Percentiles rank a stretch among this genome's conserved stretches.
phyloP scores from a whole-genome alignment of 2,888 invertebrate genomes.

The Scaptomyza caliginosa region DNA sequence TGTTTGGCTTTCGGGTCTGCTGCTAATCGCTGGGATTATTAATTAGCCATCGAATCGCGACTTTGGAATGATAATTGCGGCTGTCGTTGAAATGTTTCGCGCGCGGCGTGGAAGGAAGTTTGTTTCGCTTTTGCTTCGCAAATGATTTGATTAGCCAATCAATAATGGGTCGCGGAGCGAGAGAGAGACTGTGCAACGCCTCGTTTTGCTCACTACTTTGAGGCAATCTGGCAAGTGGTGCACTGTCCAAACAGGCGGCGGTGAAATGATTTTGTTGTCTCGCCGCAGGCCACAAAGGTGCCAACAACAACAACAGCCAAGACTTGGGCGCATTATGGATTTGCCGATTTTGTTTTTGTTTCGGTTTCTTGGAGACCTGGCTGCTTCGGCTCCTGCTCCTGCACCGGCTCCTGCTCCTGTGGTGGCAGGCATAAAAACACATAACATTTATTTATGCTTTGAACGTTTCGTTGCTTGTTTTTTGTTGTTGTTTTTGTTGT shows the following conservation, averaged over 20 bases:
- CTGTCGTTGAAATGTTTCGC: slow-evolving; percentile 53
- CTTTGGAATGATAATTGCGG: slow-evolving; percentile 75
- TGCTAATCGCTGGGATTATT: slow-evolving; percentile 74
- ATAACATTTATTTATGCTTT: slow-evolving; percentile 77
- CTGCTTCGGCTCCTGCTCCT: neutral
- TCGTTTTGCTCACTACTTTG: neutral
- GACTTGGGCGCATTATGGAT: slow-evolving; percentile 79
- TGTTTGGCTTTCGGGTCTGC: slow-evolving; percentile 8
- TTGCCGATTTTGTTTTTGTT: slow-evolving; percentile 54
- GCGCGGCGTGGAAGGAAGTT: neutral
- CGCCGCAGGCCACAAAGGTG: slow-evolving; percentile 83
- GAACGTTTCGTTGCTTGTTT: slow-evolving; percentile 42
- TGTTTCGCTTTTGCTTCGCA: slow-evolving; percentile 42
- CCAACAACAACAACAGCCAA: slow-evolving; percentile 77
- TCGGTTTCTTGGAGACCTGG: slow-evolving; percentile 5
- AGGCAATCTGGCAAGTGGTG: slow-evolving; percentile 39
- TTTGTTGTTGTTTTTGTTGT: slow-evolving; percentile 15
- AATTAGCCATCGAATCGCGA: slow-evolving; percentile 65
- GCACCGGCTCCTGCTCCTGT: slow-evolving; percentile 62
- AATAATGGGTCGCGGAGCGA: slow-evolving; percentile 74
- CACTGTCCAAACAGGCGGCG: slow-evolving; percentile 68
- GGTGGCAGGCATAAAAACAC: slow-evolving; percentile 76
- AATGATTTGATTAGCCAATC: slow-evolving; percentile 79
- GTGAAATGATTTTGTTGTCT: slow-evolving; percentile 83
- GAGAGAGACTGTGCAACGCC: slow-evolving; percentile 18